Percentiles rank a stretch among this genome's conserved stretches.
phyloP scores from a whole-genome alignment of 2,888 invertebrate species.

The Elegia similella region DNA sequence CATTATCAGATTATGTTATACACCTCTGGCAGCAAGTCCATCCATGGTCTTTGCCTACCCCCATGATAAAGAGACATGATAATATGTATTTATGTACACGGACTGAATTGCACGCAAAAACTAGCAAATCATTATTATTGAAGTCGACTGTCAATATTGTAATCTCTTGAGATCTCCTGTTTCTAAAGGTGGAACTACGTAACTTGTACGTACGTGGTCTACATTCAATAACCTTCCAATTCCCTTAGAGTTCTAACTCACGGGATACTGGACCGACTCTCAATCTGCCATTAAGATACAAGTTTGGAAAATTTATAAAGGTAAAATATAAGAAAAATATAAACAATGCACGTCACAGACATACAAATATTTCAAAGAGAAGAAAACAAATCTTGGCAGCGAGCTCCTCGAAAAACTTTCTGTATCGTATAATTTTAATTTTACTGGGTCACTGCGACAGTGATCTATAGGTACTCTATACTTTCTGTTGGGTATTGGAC shows the following conservation, averaged over 20 bases:
- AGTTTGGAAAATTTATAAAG: background rate
- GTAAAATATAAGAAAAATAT: background rate
- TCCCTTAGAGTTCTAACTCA: background rate
- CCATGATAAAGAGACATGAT: too few relatives aligned
- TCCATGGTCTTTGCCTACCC: too few relatives aligned
- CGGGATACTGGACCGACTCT: background rate
- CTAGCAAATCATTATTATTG: too few relatives aligned
- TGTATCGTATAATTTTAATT: constrained; percentile 5
- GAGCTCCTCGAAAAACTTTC: background rate
- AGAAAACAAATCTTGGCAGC: background rate
- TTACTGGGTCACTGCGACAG: constrained; percentile 13
- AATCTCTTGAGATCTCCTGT: background rate
- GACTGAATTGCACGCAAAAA: too few relatives aligned
- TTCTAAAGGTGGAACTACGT: background rate
- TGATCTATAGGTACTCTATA: constrained; percentile 6
- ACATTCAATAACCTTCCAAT: background rate
- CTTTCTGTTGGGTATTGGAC: constrained; percentile 4
- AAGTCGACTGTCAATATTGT: too few relatives aligned
- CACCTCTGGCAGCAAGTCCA: too few relatives aligned
- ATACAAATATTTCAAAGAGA: background rate
- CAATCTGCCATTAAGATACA: background rate
- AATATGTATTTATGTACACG: too few relatives aligned
- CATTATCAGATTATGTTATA: too few relatives aligned
- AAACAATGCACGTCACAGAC: background rate
- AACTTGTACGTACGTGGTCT: background rate